Evolutionary conservation across 2,113 vertebrate genomes (phyloP).

Genomic region (Centrocercus urophasianus): DNA sequence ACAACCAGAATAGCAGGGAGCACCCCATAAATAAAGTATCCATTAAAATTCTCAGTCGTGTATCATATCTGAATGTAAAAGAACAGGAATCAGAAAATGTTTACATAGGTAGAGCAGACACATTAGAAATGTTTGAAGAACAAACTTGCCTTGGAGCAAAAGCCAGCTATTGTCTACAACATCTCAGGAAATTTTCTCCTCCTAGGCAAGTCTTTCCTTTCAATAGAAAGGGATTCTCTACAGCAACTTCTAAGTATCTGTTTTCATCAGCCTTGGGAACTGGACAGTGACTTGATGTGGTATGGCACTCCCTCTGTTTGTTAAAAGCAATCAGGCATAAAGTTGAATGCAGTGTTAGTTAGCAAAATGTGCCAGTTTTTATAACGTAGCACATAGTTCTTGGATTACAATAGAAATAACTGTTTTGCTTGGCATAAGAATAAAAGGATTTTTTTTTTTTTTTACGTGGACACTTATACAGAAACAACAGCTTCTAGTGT

Average conservation of each 20-base stretch:
- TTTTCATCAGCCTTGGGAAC: constrained; percentile 3
- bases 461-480: neutral
- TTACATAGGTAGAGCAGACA: neutral
- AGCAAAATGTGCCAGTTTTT: neutral
- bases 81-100: neutral
- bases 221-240: neutral
- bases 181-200: neutral
- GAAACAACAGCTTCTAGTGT: constrained; percentile 59
- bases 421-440: constrained; percentile 74
- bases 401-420: constrained; percentile 50
- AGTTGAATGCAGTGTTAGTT: neutral
- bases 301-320: neutral
- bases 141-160: neutral
- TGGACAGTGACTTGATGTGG: neutral
- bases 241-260: neutral
- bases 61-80: neutral
- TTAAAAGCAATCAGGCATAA: neutral
- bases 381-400: neutral
- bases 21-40: neutral
- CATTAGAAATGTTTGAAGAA: neutral
- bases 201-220: neutral
- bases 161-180: neutral
- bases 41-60: neutral
- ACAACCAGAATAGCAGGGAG: neutral
- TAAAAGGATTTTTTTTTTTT: neutral